Evolutionary conservation across 2,797 vertebrate genomes (phyloP).

Genomic region (Onychomys torridus): DNA sequence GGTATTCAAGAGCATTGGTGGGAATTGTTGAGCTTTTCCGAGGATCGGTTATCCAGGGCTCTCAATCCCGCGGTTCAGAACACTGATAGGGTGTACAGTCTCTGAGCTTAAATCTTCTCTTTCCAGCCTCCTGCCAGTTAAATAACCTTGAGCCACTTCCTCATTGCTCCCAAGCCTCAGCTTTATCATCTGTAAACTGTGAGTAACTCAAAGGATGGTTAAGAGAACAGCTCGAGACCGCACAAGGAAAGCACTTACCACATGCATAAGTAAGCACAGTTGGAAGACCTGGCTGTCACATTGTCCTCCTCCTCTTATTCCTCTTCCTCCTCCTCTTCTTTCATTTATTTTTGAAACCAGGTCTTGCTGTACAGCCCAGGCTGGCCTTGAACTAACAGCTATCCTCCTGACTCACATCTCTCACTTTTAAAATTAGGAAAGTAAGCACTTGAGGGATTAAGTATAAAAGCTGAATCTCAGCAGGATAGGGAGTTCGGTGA

Average conservation of each 20-base stretch:
- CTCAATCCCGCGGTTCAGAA: neutral
- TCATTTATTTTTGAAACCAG: neutral
- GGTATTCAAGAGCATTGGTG: neutral
- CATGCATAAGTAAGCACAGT: neutral
- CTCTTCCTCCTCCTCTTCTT: neutral
- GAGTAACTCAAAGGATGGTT: neutral
- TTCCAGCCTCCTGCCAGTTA: neutral
- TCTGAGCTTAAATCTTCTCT: neutral
- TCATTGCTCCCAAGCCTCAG: neutral
- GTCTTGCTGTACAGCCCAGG: neutral
- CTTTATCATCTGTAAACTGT: neutral
- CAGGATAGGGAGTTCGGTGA: neutral
- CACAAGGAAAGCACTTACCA: neutral
- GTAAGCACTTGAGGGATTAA: neutral
- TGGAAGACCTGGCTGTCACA: neutral
- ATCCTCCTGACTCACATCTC: neutral
- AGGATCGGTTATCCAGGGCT: neutral
- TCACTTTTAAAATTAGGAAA: conserved; percentile 61
- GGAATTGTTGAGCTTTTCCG: neutral
- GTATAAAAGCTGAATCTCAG: neutral
- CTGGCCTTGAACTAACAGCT: neutral
- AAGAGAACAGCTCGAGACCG: neutral
- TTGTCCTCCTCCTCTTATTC: neutral
- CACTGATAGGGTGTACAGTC: neutral
- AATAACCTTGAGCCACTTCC: neutral